Evolutionary conservation across 2,888 invertebrate genomes (phyloP).

Genomic region (Tipula confusa): DNA sequence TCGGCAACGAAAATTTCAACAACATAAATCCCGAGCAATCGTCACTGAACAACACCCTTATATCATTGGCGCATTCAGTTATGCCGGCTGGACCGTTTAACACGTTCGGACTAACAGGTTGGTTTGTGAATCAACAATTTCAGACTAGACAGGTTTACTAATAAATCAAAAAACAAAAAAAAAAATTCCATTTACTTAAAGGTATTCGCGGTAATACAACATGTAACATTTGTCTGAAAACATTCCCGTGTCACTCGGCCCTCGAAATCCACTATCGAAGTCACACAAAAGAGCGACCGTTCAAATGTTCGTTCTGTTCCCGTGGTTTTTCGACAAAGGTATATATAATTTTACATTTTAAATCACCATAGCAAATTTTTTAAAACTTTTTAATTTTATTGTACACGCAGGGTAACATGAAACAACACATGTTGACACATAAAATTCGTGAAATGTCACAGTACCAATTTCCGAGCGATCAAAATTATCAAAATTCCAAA

Average conservation of each 20-base stretch:
- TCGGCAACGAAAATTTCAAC: slow-evolving; percentile 42
- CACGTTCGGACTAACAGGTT: slow-evolving; percentile 73
- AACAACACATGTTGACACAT: slow-evolving; percentile 97
- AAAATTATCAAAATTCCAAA: slow-evolving; percentile 25
- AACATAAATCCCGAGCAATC: slow-evolving; percentile 60
- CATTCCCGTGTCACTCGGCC: slow-evolving; percentile 97
- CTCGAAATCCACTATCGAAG: slow-evolving; percentile 95
- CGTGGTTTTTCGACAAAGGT: slow-evolving; percentile 97
- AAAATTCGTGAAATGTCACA: slow-evolving; percentile 78
- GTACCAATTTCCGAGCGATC: slow-evolving; percentile 22
- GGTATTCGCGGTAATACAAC: slow-evolving; percentile 85
- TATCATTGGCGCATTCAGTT: slow-evolving; percentile 55
- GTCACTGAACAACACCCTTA: background rate
- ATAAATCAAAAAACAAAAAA: too few relatives aligned
- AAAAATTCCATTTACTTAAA: slow-evolving; percentile 39
- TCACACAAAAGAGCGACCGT: slow-evolving; percentile 94
- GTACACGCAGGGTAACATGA: slow-evolving; percentile 87
- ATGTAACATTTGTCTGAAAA: slow-evolving; percentile 97
- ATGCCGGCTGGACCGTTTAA: slow-evolving; percentile 82
- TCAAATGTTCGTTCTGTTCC: slow-evolving; percentile 94
- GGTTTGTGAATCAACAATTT: slow-evolving; percentile 36
- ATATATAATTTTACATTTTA: too few relatives aligned
- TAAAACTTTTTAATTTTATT: background rate
- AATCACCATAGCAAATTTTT: too few relatives aligned
- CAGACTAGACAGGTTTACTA: background rate